These are phyloP conservation scores for Stenodera caucasica DNA, from an alignment of 2,888 invertebrate species.

Conservation along the genomic window DNA sequence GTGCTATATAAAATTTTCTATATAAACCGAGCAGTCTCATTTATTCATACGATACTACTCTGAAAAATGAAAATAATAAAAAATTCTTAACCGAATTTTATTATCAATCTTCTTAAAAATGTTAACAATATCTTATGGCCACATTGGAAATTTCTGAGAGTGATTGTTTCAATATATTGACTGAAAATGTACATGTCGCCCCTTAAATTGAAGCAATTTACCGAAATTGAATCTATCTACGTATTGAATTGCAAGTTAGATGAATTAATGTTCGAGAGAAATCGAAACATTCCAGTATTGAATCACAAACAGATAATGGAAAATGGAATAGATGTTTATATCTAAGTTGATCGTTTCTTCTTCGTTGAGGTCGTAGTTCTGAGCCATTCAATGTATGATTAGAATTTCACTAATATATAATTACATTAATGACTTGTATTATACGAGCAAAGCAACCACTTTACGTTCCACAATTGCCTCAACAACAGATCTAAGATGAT, in stretches of 20 bases:
- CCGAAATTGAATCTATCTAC: neutral
- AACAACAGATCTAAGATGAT: conserved; percentile 11
- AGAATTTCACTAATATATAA: conserved; percentile 31
- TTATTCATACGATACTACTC: neutral
- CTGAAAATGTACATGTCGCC: neutral
- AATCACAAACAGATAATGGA: conserved; percentile 11
- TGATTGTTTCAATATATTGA: neutral
- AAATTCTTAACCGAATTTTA: neutral
- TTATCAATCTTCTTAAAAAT: neutral
- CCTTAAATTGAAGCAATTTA: neutral
- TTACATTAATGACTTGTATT: conserved; percentile 31
- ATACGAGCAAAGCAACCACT: conserved; percentile 22
- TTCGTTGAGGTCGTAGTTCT: neutral
- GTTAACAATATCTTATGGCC: neutral
- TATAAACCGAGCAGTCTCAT: neutral
- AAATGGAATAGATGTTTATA: neutral
- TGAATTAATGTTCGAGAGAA: neutral
- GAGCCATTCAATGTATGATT: conserved; percentile 12
- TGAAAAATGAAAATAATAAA: neutral
- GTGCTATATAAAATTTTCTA: neutral
- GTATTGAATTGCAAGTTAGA: neutral
- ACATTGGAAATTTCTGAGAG: neutral
- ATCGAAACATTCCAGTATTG: neutral
- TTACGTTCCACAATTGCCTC: no score
- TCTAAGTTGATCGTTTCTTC: neutral